Conservation (phyloP, 2,888 invertebrate species). For the Brachyptera putata region DNA sequence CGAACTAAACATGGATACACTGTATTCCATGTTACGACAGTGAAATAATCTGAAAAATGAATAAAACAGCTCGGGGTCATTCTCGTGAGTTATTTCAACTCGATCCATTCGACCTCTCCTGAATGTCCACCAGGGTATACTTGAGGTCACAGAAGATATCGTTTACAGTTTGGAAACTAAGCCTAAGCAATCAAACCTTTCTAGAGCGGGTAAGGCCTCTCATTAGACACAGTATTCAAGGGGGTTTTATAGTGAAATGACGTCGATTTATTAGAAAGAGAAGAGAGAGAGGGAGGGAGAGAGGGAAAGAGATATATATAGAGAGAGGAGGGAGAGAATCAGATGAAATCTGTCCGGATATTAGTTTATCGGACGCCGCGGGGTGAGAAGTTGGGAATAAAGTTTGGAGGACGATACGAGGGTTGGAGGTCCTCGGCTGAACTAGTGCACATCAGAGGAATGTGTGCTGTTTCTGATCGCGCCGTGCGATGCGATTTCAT, state of each 20-base stretch:
- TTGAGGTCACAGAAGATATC: too few relatives aligned
- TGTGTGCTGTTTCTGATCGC: conserved; percentile 11
- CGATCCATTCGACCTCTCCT: too few relatives aligned
- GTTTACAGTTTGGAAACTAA: not conserved
- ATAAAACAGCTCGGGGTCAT: too few relatives aligned
- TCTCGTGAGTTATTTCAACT: too few relatives aligned
- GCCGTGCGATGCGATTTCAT: not conserved
- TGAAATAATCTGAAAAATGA: too few relatives aligned
- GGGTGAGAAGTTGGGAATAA: conserved; percentile 1
- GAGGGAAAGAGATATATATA: too few relatives aligned
- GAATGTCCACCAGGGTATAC: too few relatives aligned
- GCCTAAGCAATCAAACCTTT: not conserved
- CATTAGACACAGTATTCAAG: not conserved
- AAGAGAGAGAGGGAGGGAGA: not conserved
- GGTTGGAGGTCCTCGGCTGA: not conserved
- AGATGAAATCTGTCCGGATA: conserved; percentile 22
- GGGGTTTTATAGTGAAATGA: not conserved
- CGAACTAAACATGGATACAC: too few relatives aligned
- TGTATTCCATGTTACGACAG: too few relatives aligned
- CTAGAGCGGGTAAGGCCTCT: too few relatives aligned
- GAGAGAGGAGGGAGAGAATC: conserved; percentile 2
- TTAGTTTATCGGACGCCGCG: conserved; percentile 21
- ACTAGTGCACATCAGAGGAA: too few relatives aligned
- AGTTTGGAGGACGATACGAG: not conserved
- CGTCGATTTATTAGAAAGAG: not conserved